Evolutionary conservation across 2,888 invertebrate genomes (phyloP), one percentile per base, ranked within the genome.

Genomic region (Spialia ferax): DNA sequence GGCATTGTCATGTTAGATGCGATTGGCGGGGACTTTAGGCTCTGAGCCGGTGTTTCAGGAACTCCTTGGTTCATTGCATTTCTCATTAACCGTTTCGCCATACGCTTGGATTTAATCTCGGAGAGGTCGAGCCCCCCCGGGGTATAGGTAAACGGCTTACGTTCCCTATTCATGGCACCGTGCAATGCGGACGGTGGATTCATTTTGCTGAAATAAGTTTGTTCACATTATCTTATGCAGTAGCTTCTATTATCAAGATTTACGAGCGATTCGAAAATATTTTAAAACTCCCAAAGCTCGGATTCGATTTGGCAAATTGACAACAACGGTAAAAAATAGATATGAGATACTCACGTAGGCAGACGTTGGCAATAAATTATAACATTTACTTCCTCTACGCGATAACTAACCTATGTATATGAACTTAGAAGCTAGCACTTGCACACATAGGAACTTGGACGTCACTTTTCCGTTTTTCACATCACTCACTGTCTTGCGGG

Each of bases 61-160:
- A 97, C 96, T 13, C 97, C 97, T 81, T 96, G 97, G 73, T 89
- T 90, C 94, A 94, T 93, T 10, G 94, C 94, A 77, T 94, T 94
- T 71, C 89, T 85, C 93, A 94, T 93, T 64, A 95, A 81, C 56
- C 98, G 94, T 79, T 97, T 95, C 22, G 97, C 97, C 98, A 98
- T 98, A 72, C 97, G 95, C 71, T 98, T 98, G 60, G 98, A 98
- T 78, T 97, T 96, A 74, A 98, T 98, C 93, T 98, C 97, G 13
- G 98, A 97, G 55, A 98, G 95, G 89, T 98, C 97, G 69, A 98
- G 94, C 77, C 98, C 98, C 11, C 98, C 98, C 0, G 98, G 98
- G 29, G 98, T 98, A 86, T 99, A 99, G 23, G 98, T 98, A 86
- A 99, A 99, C 38, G 98, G 98, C 88, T 98, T 98, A 85, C 98